These are phyloP conservation scores for Trypoxylus dichotomus DNA, from an alignment of 1,140 invertebrate species.

Conservation along the genomic window DNA sequence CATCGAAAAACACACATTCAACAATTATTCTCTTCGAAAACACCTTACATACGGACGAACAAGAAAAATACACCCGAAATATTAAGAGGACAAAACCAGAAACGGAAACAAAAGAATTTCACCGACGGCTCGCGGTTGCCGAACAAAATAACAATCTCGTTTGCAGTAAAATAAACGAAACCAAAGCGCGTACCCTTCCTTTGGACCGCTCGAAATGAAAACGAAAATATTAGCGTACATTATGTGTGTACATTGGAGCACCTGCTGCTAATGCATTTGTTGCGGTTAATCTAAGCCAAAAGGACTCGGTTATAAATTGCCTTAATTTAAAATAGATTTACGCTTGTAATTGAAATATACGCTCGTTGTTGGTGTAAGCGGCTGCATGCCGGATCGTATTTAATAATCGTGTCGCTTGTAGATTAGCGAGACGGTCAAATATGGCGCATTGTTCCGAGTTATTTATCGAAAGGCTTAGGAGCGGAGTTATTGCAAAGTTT, in stretches of 20 bases:
- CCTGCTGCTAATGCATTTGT: constrained; percentile 28
- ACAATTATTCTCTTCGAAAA: no score
- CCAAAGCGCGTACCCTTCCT: neutral
- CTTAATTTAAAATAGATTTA: constrained; percentile 30
- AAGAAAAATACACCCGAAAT: neutral
- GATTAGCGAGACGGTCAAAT: no score
- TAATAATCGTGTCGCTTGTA: no score
- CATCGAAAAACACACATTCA: no score
- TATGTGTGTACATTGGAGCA: neutral
- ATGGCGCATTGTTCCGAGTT: neutral
- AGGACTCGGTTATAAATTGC: constrained; percentile 14
- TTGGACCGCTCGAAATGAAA: neutral
- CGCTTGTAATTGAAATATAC: constrained; percentile 24
- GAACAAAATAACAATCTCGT: constrained; percentile 8
- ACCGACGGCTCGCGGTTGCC: neutral
- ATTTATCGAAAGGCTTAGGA: neutral
- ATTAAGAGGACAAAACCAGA: neutral
- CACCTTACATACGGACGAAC: neutral
- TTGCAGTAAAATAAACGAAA: constrained; percentile 16
- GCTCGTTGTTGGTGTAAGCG: neutral
- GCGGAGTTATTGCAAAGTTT: neutral
- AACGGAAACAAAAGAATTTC: neutral
- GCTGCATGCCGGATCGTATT: no score
- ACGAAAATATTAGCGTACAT: constrained; percentile 26
- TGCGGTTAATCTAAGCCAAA: constrained; percentile 29